A percentile compares a stretch with the other conserved stretches of the same genome.
Conservation (phyloP, 2,113 vertebrate species). For the Charina bottae region DNA sequence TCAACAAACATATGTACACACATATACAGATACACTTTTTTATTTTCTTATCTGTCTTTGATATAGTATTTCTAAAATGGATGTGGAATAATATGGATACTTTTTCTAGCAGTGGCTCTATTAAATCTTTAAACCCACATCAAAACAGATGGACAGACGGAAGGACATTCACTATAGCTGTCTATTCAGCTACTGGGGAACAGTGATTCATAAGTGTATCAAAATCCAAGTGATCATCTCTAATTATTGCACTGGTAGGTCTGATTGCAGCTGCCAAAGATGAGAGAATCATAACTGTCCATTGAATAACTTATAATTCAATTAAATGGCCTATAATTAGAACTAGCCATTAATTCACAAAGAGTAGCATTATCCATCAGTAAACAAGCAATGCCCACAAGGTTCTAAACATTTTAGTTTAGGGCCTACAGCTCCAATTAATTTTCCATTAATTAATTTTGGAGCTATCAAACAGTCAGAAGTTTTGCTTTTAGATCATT, state of each 20-base stretch:
- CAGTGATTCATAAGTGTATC: not conserved
- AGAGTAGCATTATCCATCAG: not conserved
- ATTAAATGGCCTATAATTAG: not conserved
- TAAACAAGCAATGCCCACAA: not conserved
- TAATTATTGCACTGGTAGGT: not conserved
- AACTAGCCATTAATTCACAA: not conserved
- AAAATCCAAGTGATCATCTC: not conserved
- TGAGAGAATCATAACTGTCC: not conserved
- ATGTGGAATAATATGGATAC: not conserved
- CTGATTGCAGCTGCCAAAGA: not conserved
- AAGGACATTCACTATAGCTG: not conserved
- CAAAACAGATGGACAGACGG: not conserved
- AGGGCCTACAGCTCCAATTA: not conserved
- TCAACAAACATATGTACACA: not conserved
- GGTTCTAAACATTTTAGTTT: not conserved
- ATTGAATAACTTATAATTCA: not conserved
- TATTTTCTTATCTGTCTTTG: not conserved
- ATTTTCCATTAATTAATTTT: not conserved
- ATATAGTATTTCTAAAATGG: not conserved
- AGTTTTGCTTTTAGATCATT: not conserved
- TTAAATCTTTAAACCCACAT: not conserved
- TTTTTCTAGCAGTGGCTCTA: not conserved
- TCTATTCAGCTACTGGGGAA: not conserved
- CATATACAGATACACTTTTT: not conserved
- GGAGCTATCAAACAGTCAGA: not conserved